Conservation (phyloP, 2,797 vertebrate species). For the Helarctos malayanus region DNA sequence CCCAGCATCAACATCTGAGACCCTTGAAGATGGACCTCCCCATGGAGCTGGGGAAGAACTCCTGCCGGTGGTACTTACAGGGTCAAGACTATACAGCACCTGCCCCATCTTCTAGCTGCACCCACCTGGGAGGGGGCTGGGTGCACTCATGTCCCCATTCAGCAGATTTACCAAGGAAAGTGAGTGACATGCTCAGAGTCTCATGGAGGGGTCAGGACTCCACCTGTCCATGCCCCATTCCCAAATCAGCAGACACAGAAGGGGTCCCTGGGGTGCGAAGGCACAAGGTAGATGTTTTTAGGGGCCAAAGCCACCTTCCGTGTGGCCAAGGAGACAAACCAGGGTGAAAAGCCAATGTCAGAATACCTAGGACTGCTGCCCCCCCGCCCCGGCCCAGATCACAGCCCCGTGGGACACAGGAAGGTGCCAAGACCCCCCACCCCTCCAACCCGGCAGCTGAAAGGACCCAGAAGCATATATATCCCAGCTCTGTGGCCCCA, state of each 20-base stretch:
- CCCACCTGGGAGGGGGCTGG: neutral
- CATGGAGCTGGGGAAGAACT: neutral
- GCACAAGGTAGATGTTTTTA: too few relatives aligned
- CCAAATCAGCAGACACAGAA: neutral
- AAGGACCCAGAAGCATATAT: neutral
- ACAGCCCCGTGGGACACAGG: neutral
- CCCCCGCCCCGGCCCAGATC: neutral
- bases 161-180: neutral
- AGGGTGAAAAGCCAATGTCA: accelerated
- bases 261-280: too few relatives aligned
- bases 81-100: neutral
- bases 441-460: neutral
- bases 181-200: neutral
- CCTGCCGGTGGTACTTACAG: neutral
- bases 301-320: neutral
- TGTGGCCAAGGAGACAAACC: neutral
- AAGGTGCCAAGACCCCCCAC: neutral
- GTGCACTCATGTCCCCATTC: neutral
- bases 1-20: neutral
- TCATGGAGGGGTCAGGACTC: neutral
- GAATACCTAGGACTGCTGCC: too few relatives aligned
- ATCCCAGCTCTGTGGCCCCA: neutral
- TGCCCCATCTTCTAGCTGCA: accelerated
- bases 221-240: neutral
- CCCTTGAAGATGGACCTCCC: neutral